Evolutionary conservation across 2,113 vertebrate genomes (phyloP), one percentile per base, ranked within the genome.

Genomic region (Prionailurus bengalensis): DNA sequence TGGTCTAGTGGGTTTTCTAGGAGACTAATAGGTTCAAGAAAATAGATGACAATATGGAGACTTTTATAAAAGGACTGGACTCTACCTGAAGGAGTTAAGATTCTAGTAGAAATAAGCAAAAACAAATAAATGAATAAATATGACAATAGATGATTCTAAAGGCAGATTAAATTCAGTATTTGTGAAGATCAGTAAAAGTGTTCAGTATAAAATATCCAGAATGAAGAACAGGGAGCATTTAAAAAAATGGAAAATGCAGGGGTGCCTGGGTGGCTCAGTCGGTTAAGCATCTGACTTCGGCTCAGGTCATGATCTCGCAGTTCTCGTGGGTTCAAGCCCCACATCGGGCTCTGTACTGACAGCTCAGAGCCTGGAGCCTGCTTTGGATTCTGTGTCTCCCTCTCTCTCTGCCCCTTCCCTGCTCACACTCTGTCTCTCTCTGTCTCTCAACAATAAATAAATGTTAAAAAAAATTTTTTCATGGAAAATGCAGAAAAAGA

Each of bases 41-140:
- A 63, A 87, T 27, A 87, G 58, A 89, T 48, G 55, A 76, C 25
- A 70, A 61, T 63, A 36, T 42, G 21, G 48, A 70, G 58, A 63
- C 74, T 16, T 81, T 82, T 63, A n/a, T 82, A 48, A 81, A 93
- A 93, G 12, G 48, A 70, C 55, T 82, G 4, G 14, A 61, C 58
- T 68, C 15, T 51, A 53, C 45, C 63, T 90, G 36, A 81, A 86
- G 17, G 51, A 76, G 68, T 91, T 80, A 86, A 89, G 91, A 48
- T 91, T 93, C 42, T 65, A 79, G 55, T 48, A 80, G 51, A 93
- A 93, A 39, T 86, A 29, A 79, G 27, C 58, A 93, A 86, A 81
- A 76, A 81, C 53, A 90, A 58, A 19, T 68, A 80, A 93, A 87
- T 80, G 12, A 93, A 42, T 73, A 86, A 71, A 94, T 89, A 83